phyloP scores from a whole-genome alignment of 1,140 invertebrate species.

The Drosophila bocki region DNA sequence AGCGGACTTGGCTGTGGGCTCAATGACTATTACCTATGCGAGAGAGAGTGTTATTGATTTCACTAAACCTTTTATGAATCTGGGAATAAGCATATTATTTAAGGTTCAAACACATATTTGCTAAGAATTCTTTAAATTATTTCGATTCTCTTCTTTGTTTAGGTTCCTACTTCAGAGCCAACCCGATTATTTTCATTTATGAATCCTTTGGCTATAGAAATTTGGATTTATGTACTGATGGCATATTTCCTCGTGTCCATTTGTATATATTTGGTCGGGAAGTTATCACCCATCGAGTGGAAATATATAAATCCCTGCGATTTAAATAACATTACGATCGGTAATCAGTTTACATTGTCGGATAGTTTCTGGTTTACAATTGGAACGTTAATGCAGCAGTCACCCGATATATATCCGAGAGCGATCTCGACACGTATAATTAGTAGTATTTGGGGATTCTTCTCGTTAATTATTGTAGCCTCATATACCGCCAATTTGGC shows the following conservation, averaged over 20 bases:
- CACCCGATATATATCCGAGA: conserved; percentile 94
- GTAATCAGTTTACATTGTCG: conserved; percentile 96
- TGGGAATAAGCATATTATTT: conserved; percentile 94
- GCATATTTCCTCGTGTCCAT: conserved; percentile 96
- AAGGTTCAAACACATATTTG: conserved; percentile 87
- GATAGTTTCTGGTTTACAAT: conserved; percentile 92
- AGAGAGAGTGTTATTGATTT: conserved; percentile 97
- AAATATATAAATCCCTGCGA: conserved; percentile 93
- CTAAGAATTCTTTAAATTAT: neutral
- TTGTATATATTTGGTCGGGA: conserved; percentile 96
- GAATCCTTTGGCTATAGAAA: conserved; percentile 96
- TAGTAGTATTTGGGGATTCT: conserved; percentile 98
- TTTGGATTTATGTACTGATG: conserved; percentile 97
- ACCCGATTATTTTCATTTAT: conserved; percentile 97
- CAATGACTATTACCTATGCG: conserved; percentile 97
- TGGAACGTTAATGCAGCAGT: conserved; percentile 95
- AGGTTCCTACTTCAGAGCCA: conserved; percentile 95
- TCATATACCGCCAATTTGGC: conserved; percentile 98
- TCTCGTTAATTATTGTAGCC: conserved; percentile 96
- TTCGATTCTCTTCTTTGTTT: neutral
- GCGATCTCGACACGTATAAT: conserved; percentile 97
- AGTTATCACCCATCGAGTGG: conserved; percentile 98
- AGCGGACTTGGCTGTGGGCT: conserved; percentile 95
- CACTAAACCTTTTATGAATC: conserved; percentile 96
- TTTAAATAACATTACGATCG: conserved; percentile 91